Percentiles rank a stretch among this genome's conserved stretches.
Conservation (phyloP, 2,113 vertebrate genomes). For the Leucopternis melanops region DNA sequence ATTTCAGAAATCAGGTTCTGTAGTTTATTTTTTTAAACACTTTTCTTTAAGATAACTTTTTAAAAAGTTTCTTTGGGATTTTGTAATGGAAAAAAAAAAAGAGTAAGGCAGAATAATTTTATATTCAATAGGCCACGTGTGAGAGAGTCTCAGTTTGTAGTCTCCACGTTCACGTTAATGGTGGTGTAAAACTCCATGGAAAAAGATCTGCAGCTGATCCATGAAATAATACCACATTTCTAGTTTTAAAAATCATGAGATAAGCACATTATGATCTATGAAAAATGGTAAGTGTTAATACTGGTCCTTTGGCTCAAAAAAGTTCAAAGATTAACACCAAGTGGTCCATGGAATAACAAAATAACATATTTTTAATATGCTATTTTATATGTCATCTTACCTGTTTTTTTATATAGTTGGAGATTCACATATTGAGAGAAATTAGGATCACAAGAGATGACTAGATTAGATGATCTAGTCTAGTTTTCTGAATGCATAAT, state of each 20-base stretch:
- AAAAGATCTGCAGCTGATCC: not conserved
- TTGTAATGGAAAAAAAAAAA: not conserved
- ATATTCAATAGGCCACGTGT: not conserved
- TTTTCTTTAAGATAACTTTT: not conserved
- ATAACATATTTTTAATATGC: not conserved
- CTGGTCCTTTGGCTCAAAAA: not conserved
- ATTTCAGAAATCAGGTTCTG: not conserved
- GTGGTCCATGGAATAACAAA: not conserved
- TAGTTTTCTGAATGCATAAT: not conserved
- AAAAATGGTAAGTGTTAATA: not conserved
- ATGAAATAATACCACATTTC: not conserved
- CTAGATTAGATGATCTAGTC: not conserved
- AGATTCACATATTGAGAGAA: not conserved
- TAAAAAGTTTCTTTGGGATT: not conserved
- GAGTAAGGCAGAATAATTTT: not conserved
- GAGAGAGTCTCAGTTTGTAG: not conserved
- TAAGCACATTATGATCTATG: not conserved
- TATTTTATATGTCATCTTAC: not conserved
- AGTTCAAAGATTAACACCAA: accelerated
- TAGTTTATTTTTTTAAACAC: not conserved
- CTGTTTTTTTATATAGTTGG: not conserved
- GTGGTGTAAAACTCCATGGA: not conserved
- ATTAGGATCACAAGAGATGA: not conserved
- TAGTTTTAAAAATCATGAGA: not conserved
- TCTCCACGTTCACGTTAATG: not conserved